Conservation (phyloP, 53 echinoderm and acorn worm species). For the Henricia sp. region DNA sequence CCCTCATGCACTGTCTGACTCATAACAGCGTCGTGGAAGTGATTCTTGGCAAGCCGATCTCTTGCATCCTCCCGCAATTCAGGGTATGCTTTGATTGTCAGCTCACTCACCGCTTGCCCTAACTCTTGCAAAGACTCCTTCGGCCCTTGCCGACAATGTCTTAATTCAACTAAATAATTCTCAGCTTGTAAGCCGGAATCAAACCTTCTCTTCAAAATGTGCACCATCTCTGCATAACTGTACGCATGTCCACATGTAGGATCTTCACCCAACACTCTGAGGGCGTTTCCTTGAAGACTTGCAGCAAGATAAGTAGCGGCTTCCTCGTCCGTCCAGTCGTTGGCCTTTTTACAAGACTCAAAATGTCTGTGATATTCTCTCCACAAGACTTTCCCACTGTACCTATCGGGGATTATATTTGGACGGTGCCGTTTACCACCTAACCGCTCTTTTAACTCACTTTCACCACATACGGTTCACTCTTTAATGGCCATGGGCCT, state of each 20-base stretch:
- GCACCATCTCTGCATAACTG: not conserved
- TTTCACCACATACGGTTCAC: no score
- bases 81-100: not conserved
- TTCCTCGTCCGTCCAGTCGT: not conserved
- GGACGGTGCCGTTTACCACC: no score
- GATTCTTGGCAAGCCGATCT: conserved; percentile 9
- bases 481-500: no score
- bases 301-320: not conserved
- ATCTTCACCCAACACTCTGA: not conserved
- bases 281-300: not conserved
- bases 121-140: conserved; percentile 10
- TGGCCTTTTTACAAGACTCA: not conserved
- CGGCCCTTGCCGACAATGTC: conserved; percentile 5
- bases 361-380: conserved; percentile 10
- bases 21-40: not conserved
- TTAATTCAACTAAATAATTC: not conserved
- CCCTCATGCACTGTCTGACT: not conserved
- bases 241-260: not conserved
- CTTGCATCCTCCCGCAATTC: not conserved
- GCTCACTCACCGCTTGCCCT: not conserved
- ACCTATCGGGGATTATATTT: no score
- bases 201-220: not conserved
- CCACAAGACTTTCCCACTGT: conserved; percentile 14
- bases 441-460: no score
- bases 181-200: not conserved